phyloP scores from a whole-genome alignment of 2,888 invertebrate genomes.

The Cinara cedri region DNA sequence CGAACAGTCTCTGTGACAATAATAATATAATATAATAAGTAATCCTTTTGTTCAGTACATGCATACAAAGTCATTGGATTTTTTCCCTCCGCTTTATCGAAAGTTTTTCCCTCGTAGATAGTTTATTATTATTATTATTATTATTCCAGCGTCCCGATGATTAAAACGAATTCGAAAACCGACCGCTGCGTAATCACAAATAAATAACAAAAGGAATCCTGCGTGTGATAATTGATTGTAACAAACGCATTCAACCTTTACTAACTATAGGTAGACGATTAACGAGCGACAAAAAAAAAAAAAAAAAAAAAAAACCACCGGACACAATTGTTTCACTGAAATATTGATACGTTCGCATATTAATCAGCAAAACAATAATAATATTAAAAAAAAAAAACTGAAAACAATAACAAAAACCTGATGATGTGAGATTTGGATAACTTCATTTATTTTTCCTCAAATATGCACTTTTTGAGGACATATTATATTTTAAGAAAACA shows the following conservation, averaged over 20 bases:
- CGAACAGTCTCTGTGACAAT: background rate
- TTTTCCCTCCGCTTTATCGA: background rate
- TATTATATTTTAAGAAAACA: too few relatives aligned
- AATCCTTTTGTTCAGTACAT: background rate
- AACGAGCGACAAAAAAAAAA: background rate
- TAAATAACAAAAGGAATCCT: constrained; percentile 31
- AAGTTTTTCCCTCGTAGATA: background rate
- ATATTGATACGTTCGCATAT: constrained; percentile 8
- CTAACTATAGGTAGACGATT: background rate
- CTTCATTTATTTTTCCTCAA: too few relatives aligned
- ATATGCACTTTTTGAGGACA: too few relatives aligned
- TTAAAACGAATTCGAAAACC: constrained; percentile 24
- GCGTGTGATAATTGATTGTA: constrained; percentile 45
- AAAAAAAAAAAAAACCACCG: background rate
- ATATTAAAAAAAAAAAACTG: background rate
- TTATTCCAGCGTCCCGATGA: background rate
- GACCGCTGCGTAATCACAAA: background rate
- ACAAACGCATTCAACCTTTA: constrained; percentile 22
- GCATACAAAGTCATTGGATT: background rate
- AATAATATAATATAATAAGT: background rate
- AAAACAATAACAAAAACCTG: background rate
- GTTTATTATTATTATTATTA: background rate
- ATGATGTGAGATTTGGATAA: too few relatives aligned
- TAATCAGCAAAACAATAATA: constrained; percentile 18
- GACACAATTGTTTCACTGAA: background rate